Evolutionary conservation across 1,140 invertebrate genomes (phyloP).

Genomic region (Ostrea denselamellosa): DNA sequence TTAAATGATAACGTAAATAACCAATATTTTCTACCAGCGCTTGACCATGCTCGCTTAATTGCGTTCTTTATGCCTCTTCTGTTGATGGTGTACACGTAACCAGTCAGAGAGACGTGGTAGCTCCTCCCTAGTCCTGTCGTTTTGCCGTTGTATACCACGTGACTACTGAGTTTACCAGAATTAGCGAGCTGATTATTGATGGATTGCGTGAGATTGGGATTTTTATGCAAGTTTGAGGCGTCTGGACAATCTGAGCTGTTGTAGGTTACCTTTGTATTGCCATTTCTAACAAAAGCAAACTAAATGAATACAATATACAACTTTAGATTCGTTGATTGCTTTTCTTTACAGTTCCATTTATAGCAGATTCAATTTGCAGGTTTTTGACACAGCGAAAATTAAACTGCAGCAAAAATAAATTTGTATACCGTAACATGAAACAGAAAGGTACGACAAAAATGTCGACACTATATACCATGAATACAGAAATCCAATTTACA

Average conservation of each 20-base stretch:
- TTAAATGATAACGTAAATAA: background rate
- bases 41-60: slow-evolving; percentile 26
- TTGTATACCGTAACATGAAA: too few relatives aligned
- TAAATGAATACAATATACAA: background rate
- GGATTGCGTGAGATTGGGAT: background rate
- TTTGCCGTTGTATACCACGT: background rate
- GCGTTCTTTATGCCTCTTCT: background rate
- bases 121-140: background rate
- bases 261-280: slow-evolving; percentile 2
- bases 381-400: too few relatives aligned
- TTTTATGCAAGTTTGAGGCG: background rate
- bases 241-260: slow-evolving; percentile 14
- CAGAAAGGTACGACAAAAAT: too few relatives aligned
- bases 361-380: background rate
- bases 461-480: too few relatives aligned
- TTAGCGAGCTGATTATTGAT: background rate
- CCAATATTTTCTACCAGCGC: slow-evolving; percentile 12
- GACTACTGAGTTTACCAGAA: background rate
- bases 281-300: background rate
- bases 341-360: background rate
- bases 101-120: background rate
- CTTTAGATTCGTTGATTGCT: too few relatives aligned
- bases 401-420: too few relatives aligned
- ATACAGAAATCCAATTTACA: too few relatives aligned
- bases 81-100: slow-evolving; percentile 27